These are phyloP conservation scores for Marisa cornuarietis DNA, from an alignment of 1,140 invertebrate species.

Conservation along the genomic window DNA sequence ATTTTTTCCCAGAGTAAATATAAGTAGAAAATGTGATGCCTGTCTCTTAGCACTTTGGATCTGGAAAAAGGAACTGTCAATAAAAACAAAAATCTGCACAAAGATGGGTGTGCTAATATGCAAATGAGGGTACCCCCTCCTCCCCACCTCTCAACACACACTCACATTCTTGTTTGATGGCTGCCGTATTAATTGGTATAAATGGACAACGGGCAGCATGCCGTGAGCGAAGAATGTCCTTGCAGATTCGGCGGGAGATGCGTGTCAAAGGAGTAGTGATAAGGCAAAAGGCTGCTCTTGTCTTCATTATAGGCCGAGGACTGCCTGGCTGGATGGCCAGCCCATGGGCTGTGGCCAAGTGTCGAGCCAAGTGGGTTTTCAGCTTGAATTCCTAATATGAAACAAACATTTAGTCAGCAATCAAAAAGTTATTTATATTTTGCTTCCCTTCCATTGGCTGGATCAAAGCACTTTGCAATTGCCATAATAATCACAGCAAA, in stretches of 20 bases:
- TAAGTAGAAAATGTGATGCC: too few relatives aligned
- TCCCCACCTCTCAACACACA: slow-evolving; percentile 1
- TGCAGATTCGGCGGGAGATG: slow-evolving; percentile 85
- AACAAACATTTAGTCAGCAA: background rate
- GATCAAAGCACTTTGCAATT: too few relatives aligned
- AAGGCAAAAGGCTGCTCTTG: slow-evolving; percentile 93
- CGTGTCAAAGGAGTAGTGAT: slow-evolving; percentile 86
- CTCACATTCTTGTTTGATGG: slow-evolving; percentile 76
- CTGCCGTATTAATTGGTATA: slow-evolving; percentile 82
- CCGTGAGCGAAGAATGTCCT: slow-evolving; percentile 82
- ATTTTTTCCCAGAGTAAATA: too few relatives aligned
- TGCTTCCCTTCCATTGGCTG: too few relatives aligned
- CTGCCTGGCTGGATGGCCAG: slow-evolving; percentile 75
- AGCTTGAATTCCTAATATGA: slow-evolving; percentile 83
- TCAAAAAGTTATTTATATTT: too few relatives aligned
- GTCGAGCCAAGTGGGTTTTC: slow-evolving; percentile 89
- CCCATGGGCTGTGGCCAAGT: slow-evolving; percentile 92
- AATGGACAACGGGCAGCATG: slow-evolving; percentile 90
- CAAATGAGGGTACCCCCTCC: too few relatives aligned
- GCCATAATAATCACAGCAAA: too few relatives aligned
- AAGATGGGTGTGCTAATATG: too few relatives aligned
- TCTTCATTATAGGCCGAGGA: slow-evolving; percentile 94
- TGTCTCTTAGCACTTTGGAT: too few relatives aligned
- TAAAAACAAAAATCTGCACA: too few relatives aligned
- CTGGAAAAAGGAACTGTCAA: too few relatives aligned